These are phyloP conservation scores for Nudaria mundana DNA, from an alignment of 2,888 invertebrate genomes.

Conservation along the genomic window DNA sequence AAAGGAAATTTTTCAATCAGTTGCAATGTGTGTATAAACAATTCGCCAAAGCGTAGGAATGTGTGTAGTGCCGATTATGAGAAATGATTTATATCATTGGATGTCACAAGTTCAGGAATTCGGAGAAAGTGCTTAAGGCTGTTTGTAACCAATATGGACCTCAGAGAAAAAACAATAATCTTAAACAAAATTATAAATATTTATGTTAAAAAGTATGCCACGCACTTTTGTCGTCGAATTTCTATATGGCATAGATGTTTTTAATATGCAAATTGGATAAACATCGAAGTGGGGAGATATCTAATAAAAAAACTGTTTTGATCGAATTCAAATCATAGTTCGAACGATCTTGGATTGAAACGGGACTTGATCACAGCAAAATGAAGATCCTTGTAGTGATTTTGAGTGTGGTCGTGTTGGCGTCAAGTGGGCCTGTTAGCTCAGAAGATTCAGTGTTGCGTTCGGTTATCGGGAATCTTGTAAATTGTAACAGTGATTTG, in stretches of 20 bases:
- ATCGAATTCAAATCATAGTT: conserved; percentile 66
- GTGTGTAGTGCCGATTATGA: not conserved
- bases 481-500: conserved; percentile 71
- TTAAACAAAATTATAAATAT: conserved; percentile 63
- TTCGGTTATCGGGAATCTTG: conserved; percentile 55
- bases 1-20: no score
- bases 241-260: conserved; percentile 55
- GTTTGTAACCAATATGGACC: conserved; percentile 37
- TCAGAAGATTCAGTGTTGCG: conserved; percentile 60
- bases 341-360: conserved; percentile 57
- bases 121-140: conserved; percentile 28
- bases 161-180: conserved; percentile 56
- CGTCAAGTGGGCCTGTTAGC: conserved; percentile 51
- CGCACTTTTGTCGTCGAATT: conserved; percentile 61
- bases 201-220: conserved; percentile 66
- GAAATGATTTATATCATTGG: conserved; percentile 7
- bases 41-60: not conserved
- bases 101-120: conserved; percentile 11
- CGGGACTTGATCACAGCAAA: conserved; percentile 36
- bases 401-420: conserved; percentile 54
- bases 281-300: conserved; percentile 63
- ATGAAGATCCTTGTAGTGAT: conserved; percentile 65
- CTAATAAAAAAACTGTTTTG: conserved; percentile 74
- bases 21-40: no score
- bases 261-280: conserved; percentile 68